phyloP scores from a whole-genome alignment of 2,113 vertebrate genomes.

The Zingel zingel region DNA sequence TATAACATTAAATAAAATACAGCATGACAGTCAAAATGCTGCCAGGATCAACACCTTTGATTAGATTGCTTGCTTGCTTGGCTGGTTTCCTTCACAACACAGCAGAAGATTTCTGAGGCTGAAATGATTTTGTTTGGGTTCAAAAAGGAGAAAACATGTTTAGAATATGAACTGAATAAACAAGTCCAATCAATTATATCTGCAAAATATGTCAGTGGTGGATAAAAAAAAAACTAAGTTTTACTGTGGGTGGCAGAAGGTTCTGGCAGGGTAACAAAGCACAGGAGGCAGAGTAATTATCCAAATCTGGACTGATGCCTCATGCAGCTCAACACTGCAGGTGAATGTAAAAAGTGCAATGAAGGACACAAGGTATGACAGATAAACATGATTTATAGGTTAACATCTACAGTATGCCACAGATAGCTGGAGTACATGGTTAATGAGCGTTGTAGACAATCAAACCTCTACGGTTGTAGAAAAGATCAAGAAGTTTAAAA shows the following conservation, averaged over 20 bases:
- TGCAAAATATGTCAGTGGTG: constrained; percentile 9
- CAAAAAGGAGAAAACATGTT: neutral
- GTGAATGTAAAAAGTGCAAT: constrained; percentile 24
- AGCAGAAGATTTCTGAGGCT: constrained; percentile 12
- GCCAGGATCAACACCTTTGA: constrained; percentile 30
- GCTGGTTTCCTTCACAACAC: constrained; percentile 49
- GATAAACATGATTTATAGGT: neutral
- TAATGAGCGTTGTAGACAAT: neutral
- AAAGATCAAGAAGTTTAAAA: too few species aligned
- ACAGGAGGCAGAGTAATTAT: constrained; percentile 25
- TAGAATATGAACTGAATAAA: constrained; percentile 15
- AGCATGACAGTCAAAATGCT: constrained; percentile 8
- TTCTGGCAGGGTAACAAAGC: constrained; percentile 23
- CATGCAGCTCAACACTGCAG: constrained; percentile 18
- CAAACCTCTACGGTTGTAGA: neutral
- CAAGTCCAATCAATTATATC: constrained; percentile 9
- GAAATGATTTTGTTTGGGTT: constrained; percentile 8
- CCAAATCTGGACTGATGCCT: constrained; percentile 20
- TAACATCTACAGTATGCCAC: neutral
- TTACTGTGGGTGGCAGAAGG: neutral
- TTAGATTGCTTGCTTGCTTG: constrained; percentile 7
- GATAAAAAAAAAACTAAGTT: constrained; percentile 10
- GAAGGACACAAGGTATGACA: constrained; percentile 21
- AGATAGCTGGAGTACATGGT: neutral
- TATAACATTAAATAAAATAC: constrained; percentile 18